phyloP scores from a whole-genome alignment of 2,113 vertebrate species.

The Thamnophis sirtalis region DNA sequence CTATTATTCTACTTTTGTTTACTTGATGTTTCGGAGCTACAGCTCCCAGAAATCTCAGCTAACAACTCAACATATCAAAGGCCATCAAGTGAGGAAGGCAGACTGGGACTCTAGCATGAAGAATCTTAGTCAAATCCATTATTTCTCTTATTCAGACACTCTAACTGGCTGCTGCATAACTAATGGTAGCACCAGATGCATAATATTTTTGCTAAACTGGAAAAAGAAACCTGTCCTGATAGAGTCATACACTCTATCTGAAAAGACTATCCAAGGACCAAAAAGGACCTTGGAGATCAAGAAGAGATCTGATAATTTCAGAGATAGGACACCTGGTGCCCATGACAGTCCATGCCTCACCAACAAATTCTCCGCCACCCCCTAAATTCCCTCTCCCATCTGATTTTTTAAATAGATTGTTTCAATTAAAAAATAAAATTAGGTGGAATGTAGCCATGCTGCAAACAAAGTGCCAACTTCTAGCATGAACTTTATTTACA shows the following conservation, averaged over 20 bases:
- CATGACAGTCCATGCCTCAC: not conserved
- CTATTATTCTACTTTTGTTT: not conserved
- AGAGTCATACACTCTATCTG: not conserved
- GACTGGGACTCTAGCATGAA: not conserved
- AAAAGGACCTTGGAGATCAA: not conserved
- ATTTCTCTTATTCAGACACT: not conserved
- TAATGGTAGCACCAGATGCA: not conserved
- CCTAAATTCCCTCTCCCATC: not conserved
- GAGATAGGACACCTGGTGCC: not conserved
- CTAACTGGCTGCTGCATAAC: not conserved
- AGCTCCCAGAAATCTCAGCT: not conserved
- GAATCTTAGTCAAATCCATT: not conserved
- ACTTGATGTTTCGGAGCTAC: not conserved
- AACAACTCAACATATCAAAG: not conserved
- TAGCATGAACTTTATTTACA: not conserved
- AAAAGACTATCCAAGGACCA: not conserved
- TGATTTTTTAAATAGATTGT: not conserved
- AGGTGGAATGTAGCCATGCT: not conserved
- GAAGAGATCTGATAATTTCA: not conserved
- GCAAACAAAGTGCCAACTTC: not conserved
- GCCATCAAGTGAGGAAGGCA: not conserved
- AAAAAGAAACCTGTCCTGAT: not conserved
- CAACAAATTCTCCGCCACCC: not conserved
- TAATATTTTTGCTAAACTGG: not conserved
- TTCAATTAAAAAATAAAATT: not conserved